Evolutionary conservation across 2,797 vertebrate species (phyloP).

Genomic region (Notolepis coatsorum): DNA sequence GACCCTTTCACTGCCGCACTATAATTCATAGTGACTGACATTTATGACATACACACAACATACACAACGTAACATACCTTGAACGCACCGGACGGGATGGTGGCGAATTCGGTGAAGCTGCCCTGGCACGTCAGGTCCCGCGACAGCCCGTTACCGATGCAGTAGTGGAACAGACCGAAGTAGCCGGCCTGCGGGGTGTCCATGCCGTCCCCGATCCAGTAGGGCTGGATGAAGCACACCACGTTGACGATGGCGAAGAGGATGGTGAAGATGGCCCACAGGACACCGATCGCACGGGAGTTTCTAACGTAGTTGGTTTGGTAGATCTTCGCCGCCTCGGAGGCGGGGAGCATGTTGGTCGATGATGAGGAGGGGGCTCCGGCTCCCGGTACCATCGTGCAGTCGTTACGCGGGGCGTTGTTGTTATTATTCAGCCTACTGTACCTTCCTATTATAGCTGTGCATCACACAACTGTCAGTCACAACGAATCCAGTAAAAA

Average conservation of each 20-base stretch:
- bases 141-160: slow-evolving; percentile 94
- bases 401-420: slow-evolving; percentile 13
- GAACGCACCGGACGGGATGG: slow-evolving; percentile 95
- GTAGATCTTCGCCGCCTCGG: slow-evolving; percentile 98
- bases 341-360: slow-evolving; percentile 93
- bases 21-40: too few relatives aligned
- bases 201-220: slow-evolving; percentile 98
- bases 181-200: slow-evolving; percentile 97
- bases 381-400: slow-evolving; percentile 83
- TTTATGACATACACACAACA: too few relatives aligned
- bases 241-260: slow-evolving; percentile 98
- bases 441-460: too few relatives aligned
- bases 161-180: slow-evolving; percentile 99
- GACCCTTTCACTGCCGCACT: too few relatives aligned
- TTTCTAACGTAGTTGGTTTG: slow-evolving; percentile 98
- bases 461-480: slow-evolving; percentile 41
- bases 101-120: slow-evolving; percentile 97
- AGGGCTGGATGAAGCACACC: slow-evolving; percentile 99
- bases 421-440: neutral
- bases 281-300: slow-evolving; percentile 97
- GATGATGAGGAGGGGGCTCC: slow-evolving; percentile 79
- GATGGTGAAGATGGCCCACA: slow-evolving; percentile 99
- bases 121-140: slow-evolving; percentile 94
- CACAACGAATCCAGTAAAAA: slow-evolving; percentile 25
- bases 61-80: too few relatives aligned